Base-by-base conservation (phyloP, 2,888 invertebrate species). In the Craniophora ligustri region DNA sequence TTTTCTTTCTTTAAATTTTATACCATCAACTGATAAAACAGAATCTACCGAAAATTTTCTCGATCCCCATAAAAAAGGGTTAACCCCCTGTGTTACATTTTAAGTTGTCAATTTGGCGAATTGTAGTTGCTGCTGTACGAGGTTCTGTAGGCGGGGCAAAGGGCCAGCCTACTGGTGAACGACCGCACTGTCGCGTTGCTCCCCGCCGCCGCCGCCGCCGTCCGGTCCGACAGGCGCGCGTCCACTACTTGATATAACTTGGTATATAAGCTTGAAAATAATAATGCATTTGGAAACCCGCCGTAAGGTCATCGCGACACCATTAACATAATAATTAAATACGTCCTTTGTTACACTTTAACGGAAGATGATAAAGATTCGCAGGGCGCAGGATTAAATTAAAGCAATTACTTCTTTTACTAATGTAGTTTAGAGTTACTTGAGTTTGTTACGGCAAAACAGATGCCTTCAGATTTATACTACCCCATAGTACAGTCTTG, bases 91-190 rank as follows among this genome's bases (percentile, higher is more conserved):
- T n/a, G n/a, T n/a, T n/a, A n/a, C n/a, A n/a, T n/a, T n/a, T n/a
- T n/a, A n/a, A n/a, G n/a, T n/a, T n/a, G n/a, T n/a, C n/a, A n/a
- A n/a, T n/a, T n/a, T n/a, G n/a, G n/a, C n/a, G n/a, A n/a, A n/a
- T n/a, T n/a, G n/a, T n/a, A n/a, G n/a, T n/a, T n/a, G 26, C 26
- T 26, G n/a, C 0, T 10, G 23, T 23, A 5, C 67, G 67, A 49
- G 40, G 67, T 73, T 58, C 72, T 67, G 78, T 81, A 81, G 78
- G 77, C 78, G 79, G 81, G 76, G 78, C 80, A 78, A 81, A 83
- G 83, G 84, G 81, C 81, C 77, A 73, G 67, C 67, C 60, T 53
- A 57, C 73, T 84, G 83, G 84, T 86, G 85, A 87, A 85, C 84
- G 84, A 85, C 84, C 84, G 81, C 81, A 69, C 55, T 59, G 60